These are phyloP conservation scores for Charaxes varanes DNA, from an alignment of 1,140 invertebrate genomes.

Conservation along the genomic window DNA sequence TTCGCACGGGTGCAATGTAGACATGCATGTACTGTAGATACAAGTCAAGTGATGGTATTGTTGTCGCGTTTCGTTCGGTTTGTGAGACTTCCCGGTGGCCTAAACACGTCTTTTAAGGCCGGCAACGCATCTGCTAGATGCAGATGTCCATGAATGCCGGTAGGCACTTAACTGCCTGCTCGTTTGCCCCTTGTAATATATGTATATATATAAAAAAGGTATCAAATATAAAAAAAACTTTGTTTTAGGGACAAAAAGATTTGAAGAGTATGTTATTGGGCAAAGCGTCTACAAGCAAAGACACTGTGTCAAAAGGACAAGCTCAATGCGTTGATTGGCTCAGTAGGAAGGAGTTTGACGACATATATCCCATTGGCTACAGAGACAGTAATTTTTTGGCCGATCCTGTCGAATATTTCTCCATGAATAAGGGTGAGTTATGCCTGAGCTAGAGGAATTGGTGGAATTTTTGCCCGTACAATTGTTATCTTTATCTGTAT, in stretches of 20 bases:
- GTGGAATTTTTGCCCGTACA: slow-evolving; percentile 3
- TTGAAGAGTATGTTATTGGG: slow-evolving; percentile 37
- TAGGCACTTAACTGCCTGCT: too few relatives aligned
- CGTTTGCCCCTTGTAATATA: too few relatives aligned
- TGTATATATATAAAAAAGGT: too few relatives aligned
- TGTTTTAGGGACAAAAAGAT: slow-evolving; percentile 48
- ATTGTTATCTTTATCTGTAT: background rate
- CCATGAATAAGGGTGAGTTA: slow-evolving; percentile 38
- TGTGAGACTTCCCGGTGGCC: too few relatives aligned
- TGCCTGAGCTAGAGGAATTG: background rate
- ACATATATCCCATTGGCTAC: slow-evolving; percentile 43
- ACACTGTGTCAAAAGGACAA: background rate
- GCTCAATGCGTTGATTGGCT: slow-evolving; percentile 17
- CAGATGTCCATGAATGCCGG: too few relatives aligned
- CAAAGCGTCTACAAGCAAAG: slow-evolving; percentile 18
- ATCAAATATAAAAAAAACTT: background rate
- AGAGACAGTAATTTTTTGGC: slow-evolving; percentile 18
- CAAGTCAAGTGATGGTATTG: too few relatives aligned
- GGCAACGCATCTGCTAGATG: too few relatives aligned
- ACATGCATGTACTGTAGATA: too few relatives aligned
- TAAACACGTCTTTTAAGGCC: too few relatives aligned
- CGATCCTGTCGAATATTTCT: slow-evolving; percentile 33
- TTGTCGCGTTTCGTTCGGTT: too few relatives aligned
- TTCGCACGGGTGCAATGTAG: too few relatives aligned
- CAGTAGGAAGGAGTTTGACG: slow-evolving; percentile 40